Base-by-base conservation (phyloP, 2,888 invertebrate genomes). In the Ctena decussata region DNA sequence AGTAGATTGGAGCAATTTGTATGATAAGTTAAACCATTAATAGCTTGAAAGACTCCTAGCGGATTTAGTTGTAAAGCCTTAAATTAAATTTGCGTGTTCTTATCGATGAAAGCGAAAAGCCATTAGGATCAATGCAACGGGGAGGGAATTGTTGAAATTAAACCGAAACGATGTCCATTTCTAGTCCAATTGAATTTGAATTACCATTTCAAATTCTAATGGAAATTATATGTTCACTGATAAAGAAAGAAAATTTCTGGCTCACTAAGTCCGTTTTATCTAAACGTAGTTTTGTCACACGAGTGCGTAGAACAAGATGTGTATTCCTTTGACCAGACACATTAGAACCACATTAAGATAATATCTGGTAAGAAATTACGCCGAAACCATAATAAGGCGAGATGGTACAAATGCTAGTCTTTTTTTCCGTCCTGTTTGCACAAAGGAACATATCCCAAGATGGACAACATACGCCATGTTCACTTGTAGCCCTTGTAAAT, bases 21-120 rank as follows among this genome's bases (percentile, higher is more conserved):
- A 65, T 65, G 65, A 65, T 65, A 65, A 65, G 65, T 65, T 65
- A 65, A 65, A 65, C 65, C 65, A 35, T 65, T 65, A 65, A 65
- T 65, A 65, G 65, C 65, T 65, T 35, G 1, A 65, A 18, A 35
- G 21, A 24, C 5, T 65, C 65, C 21, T 18, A 35, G 24, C 32
- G 65, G 65, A 65, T 65, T 65, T 65, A 65, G 65, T 65, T 65
- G 8, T 21, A 21, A 65, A 65, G 18, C 65, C 65, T 35, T 65
- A 65, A 65, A 65, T 65, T 65, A 35, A 65, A 35, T 65, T 65
- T 65, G 1, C 35, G 15, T 65, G 65, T 65, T 65, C 57, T 65
- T 65, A 65, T 32, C 65, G 30, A 1, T 35, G 65, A 65, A 32
- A 65, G 65, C 35, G 35, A 65, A 35, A 32, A 65, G 21, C 65